Percentiles rank a stretch among this genome's conserved stretches.
Evolutionary conservation across 2,113 vertebrate species (phyloP).

Genomic region (Loxodonta africana): DNA sequence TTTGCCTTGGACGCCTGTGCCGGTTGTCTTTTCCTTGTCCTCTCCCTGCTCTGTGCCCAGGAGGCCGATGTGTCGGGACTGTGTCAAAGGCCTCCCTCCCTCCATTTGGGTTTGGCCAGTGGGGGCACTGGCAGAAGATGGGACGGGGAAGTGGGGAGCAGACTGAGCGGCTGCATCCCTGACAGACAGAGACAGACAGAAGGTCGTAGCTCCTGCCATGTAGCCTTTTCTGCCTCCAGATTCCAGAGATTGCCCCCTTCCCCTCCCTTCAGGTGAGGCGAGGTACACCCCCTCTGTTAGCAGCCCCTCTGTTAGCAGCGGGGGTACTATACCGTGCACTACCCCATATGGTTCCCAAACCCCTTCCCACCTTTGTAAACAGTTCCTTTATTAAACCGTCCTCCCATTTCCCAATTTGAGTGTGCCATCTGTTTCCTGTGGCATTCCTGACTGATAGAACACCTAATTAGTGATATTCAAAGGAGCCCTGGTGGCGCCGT

Average conservation of each 20-base stretch:
- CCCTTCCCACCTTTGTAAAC: neutral
- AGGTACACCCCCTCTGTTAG: no score
- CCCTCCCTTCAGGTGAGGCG: neutral
- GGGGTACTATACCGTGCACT: neutral
- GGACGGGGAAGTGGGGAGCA: neutral
- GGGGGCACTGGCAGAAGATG: neutral
- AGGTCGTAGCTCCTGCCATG: neutral
- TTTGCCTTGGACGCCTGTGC: neutral
- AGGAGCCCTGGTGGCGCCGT: no score
- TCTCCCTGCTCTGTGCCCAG: neutral
- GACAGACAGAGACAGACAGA: neutral
- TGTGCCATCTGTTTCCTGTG: slow-evolving; percentile 34
- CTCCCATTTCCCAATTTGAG: neutral
- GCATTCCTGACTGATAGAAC: neutral
- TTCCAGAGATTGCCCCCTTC: neutral
- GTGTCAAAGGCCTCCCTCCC: neutral
- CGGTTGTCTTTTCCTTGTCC: neutral
- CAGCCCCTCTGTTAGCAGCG: no score
- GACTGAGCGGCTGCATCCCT: neutral
- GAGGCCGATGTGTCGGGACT: no score
- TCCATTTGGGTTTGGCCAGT: neutral
- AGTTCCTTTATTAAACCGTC: slow-evolving; percentile 59
- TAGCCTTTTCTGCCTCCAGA: neutral
- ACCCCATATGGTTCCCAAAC: neutral
- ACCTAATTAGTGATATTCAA: neutral